Evolutionary conservation across 2,113 vertebrate species (phyloP).

Genomic region (Psittacula cyanocephala): DNA sequence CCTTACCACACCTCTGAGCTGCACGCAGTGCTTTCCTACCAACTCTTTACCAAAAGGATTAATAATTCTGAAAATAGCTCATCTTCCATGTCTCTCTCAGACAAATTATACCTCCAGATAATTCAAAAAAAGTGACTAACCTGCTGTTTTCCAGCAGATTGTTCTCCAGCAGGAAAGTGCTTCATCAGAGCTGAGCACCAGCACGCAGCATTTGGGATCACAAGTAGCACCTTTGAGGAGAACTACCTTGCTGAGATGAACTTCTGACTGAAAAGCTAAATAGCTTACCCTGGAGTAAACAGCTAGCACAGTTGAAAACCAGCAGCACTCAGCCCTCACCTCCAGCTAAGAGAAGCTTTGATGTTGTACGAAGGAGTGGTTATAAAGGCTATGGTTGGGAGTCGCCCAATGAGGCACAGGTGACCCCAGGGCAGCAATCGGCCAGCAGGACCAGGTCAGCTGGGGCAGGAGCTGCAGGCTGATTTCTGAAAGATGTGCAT

Average conservation of each 20-base stretch:
- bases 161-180: neutral
- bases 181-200: neutral
- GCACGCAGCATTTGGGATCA: neutral
- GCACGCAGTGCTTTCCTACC: neutral
- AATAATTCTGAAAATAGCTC: neutral
- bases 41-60: neutral
- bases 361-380: neutral
- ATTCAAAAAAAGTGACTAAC: neutral
- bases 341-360: fast-evolving
- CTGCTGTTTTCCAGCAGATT: neutral
- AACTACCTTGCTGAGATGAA: neutral
- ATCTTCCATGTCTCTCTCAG: neutral
- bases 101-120: neutral
- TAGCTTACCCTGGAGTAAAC: neutral
- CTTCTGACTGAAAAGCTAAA: neutral
- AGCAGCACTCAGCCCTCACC: neutral
- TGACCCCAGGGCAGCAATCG: neutral
- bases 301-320: fast-evolving
- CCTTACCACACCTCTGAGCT: neutral
- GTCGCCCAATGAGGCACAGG: neutral
- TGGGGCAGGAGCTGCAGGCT: neutral
- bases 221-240: neutral
- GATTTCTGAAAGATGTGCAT: neutral
- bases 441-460: neutral
- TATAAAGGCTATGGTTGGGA: neutral